Conservation (phyloP, 2,113 vertebrate genomes). For the Silurus asotus region DNA sequence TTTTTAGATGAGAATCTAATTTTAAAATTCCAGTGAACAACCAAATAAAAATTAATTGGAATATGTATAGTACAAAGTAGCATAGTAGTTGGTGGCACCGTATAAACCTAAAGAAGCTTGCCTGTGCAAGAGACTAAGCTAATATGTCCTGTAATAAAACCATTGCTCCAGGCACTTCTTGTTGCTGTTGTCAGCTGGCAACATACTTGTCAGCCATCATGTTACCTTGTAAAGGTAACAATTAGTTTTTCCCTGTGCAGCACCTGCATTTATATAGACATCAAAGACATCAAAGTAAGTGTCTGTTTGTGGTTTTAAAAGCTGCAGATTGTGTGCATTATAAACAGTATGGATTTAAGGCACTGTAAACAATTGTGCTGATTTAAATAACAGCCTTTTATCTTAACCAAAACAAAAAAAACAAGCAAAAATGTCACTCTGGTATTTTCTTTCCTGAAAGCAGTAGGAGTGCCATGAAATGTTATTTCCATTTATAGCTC, state of each 20-base stretch:
- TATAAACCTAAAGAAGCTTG: slow-evolving; percentile 26
- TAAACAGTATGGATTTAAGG: slow-evolving; percentile 21
- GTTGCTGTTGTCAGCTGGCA: slow-evolving; percentile 32
- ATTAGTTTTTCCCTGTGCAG: slow-evolving; percentile 45
- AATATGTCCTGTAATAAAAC: slow-evolving; percentile 45
- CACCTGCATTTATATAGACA: slow-evolving; percentile 55
- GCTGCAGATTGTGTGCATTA: slow-evolving; percentile 9
- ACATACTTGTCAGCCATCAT: slow-evolving; percentile 26
- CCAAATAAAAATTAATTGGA: not conserved
- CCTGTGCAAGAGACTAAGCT: slow-evolving; percentile 29
- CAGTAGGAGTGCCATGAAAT: slow-evolving; percentile 10
- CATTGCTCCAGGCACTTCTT: slow-evolving; percentile 34
- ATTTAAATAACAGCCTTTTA: not conserved
- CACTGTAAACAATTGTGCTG: slow-evolving; percentile 10
- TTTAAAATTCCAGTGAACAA: not conserved
- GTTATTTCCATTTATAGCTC: not conserved
- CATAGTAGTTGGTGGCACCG: slow-evolving; percentile 16
- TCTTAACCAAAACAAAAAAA: not conserved
- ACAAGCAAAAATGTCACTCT: not conserved
- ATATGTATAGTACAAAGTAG: not conserved
- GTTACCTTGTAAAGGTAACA: slow-evolving; percentile 51
- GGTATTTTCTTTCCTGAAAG: not conserved
- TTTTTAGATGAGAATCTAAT: slow-evolving; percentile 4
- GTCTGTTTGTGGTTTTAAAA: slow-evolving; percentile 32
- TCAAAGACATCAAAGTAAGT: slow-evolving; percentile 47